Percentiles rank a stretch among this genome's conserved stretches.
phyloP scores from a whole-genome alignment of 2,113 vertebrate genomes.

The Megatriorchis doriae region DNA sequence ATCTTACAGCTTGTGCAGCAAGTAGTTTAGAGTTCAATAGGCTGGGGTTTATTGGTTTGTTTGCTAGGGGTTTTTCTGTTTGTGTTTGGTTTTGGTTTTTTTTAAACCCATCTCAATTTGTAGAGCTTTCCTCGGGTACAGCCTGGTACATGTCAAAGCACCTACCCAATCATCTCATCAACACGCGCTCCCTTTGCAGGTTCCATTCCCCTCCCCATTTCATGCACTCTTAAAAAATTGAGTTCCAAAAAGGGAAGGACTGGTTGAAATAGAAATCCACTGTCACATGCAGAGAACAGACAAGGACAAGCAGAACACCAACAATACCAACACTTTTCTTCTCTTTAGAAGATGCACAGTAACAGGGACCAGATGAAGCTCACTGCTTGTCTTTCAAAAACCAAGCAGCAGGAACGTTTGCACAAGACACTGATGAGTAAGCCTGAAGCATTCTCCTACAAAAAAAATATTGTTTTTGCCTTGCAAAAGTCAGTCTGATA shows the following conservation, averaged over 20 bases:
- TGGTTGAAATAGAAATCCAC: background rate
- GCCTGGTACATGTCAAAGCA: background rate
- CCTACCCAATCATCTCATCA: background rate
- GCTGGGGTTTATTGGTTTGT: background rate
- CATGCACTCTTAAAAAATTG: background rate
- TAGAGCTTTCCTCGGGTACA: background rate
- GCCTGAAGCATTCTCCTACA: background rate
- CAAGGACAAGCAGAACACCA: background rate
- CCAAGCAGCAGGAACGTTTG: background rate
- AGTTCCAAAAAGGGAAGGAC: background rate
- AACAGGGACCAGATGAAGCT: background rate
- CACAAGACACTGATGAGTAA: background rate
- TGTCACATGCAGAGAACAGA: background rate
- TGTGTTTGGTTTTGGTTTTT: background rate
- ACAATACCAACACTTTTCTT: background rate
- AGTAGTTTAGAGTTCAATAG: background rate
- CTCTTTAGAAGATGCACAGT: background rate
- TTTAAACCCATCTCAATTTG: background rate
- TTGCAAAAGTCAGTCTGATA: background rate
- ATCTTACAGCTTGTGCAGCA: background rate
- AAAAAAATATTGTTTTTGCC: background rate
- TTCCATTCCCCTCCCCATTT: background rate
- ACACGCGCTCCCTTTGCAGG: fast-evolving
- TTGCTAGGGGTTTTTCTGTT: background rate
- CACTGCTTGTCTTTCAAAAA: background rate